These are phyloP conservation scores for Clytia hemisphaerica DNA, from an alignment of 30 jellyfish, hydroid and myxozoan genomes.

Conservation along the genomic window DNA sequence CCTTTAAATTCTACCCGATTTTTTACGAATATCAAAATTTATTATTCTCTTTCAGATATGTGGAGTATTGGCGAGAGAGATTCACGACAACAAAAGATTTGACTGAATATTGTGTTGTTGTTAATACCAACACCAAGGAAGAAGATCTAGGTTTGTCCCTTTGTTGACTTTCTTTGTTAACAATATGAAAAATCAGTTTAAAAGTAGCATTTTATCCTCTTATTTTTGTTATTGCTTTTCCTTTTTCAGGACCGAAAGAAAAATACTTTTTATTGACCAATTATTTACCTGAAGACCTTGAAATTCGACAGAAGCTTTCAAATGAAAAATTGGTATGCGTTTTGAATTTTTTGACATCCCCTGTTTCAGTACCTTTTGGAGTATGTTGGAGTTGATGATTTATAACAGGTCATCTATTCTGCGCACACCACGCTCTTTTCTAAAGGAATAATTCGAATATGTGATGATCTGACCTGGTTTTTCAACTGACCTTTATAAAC, in stretches of 20 bases:
- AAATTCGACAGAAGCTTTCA: conserved; percentile 52
- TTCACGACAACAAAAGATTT: conserved; percentile 40
- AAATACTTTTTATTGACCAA: conserved; percentile 53
- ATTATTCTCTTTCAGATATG: conserved; percentile 34
- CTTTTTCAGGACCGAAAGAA: conserved; percentile 53
- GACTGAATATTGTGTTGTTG: conserved; percentile 70
- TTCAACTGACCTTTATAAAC: too few species aligned
- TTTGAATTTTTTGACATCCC: not conserved
- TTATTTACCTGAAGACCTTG: conserved; percentile 83
- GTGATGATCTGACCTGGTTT: too few species aligned
- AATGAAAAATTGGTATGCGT: conserved; percentile 62
- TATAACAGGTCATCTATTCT: too few species aligned
- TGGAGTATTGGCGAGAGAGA: conserved; percentile 66
- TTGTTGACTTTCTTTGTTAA: not conserved
- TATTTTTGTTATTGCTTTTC: not conserved
- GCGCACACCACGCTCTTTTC: too few species aligned
- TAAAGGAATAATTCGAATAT: too few species aligned
- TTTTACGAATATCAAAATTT: too few species aligned
- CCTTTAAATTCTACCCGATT: too few species aligned
- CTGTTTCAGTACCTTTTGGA: not conserved
- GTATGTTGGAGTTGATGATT: too few species aligned
- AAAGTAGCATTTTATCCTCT: not conserved
- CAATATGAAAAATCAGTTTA: not conserved
- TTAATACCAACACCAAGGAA: conserved; percentile 56
- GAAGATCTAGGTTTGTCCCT: conserved; percentile 56